phyloP scores from a whole-genome alignment of 2,797 vertebrate species.

The Gouania willdenowi region DNA sequence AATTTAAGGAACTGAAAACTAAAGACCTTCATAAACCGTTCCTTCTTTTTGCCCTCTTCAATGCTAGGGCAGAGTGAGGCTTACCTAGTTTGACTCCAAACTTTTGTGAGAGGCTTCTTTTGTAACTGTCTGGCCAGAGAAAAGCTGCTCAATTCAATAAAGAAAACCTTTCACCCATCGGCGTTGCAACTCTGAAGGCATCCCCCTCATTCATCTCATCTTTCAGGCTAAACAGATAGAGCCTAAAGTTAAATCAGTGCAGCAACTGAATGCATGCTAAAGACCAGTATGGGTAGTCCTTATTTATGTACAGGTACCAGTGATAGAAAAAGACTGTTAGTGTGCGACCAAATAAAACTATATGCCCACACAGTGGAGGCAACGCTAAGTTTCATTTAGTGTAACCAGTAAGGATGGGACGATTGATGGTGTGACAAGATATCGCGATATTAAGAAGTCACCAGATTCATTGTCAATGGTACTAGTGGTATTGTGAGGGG shows the following conservation, averaged over 20 bases:
- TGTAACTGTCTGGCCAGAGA: conserved; percentile 40
- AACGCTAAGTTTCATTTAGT: too few relatives aligned
- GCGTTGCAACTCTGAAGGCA: conserved; percentile 14
- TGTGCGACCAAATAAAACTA: conserved; percentile 29
- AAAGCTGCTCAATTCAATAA: conserved; percentile 31
- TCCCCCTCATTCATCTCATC: conserved; percentile 47
- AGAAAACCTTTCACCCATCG: conserved; percentile 21
- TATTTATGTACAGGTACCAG: conserved; percentile 24
- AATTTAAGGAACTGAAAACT: conserved; percentile 7
- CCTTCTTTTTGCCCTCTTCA: conserved; percentile 35
- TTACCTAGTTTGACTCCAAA: conserved; percentile 39
- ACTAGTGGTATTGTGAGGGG: too few relatives aligned
- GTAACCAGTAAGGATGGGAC: too few relatives aligned
- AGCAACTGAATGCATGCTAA: conserved; percentile 10
- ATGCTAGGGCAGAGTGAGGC: conserved; percentile 20
- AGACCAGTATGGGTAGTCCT: too few relatives aligned
- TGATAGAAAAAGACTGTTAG: conserved; percentile 26
- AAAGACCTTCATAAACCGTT: conserved; percentile 25
- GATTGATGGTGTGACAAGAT: too few relatives aligned
- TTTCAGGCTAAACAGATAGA: conserved; percentile 50
- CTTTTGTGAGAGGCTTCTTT: conserved; percentile 51
- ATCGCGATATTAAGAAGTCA: too few relatives aligned
- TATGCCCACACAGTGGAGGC: too few relatives aligned
- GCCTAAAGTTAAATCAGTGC: conserved; percentile 28
- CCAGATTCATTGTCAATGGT: too few relatives aligned